These are phyloP conservation scores for Gouania willdenowi DNA, from an alignment of 2,797 vertebrate species.

Conservation along the genomic window DNA sequence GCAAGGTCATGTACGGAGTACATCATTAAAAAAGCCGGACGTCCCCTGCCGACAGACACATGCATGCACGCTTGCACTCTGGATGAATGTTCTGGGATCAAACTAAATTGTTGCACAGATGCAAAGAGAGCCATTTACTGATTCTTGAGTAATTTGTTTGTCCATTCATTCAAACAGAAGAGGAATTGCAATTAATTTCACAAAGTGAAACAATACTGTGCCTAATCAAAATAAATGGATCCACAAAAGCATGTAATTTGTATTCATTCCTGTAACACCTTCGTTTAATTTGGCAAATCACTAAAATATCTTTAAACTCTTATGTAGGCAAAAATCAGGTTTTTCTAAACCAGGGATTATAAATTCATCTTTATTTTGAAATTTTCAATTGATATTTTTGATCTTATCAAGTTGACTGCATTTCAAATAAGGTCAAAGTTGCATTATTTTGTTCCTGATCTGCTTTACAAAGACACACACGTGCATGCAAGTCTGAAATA, in stretches of 20 bases:
- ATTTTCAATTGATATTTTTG: no score
- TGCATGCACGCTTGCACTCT: not conserved
- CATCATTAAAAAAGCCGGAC: constrained; percentile 24
- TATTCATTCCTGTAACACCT: constrained; percentile 65
- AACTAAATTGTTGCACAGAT: constrained; percentile 25
- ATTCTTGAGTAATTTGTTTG: constrained; percentile 66
- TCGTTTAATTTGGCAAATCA: constrained; percentile 42
- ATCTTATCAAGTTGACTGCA: no score
- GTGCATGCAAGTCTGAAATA: no score
- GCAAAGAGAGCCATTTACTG: constrained; percentile 53
- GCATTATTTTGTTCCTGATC: no score
- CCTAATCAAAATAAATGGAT: constrained; percentile 73
- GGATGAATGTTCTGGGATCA: no score
- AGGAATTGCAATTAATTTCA: constrained; percentile 69
- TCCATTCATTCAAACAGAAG: constrained; percentile 54
- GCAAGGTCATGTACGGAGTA: constrained; percentile 9
- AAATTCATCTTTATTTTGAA: no score
- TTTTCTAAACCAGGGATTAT: no score
- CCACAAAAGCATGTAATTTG: constrained; percentile 63
- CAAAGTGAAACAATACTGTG: constrained; percentile 64
- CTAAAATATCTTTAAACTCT: constrained; percentile 41
- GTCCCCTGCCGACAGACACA: constrained; percentile 4
- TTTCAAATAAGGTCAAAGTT: no score
- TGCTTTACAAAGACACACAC: no score
- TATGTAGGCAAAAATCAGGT: no score